Percentiles rank a stretch among this genome's conserved stretches.
Conservation (phyloP, 2,888 invertebrate species). For the Harpalus rubripes region DNA sequence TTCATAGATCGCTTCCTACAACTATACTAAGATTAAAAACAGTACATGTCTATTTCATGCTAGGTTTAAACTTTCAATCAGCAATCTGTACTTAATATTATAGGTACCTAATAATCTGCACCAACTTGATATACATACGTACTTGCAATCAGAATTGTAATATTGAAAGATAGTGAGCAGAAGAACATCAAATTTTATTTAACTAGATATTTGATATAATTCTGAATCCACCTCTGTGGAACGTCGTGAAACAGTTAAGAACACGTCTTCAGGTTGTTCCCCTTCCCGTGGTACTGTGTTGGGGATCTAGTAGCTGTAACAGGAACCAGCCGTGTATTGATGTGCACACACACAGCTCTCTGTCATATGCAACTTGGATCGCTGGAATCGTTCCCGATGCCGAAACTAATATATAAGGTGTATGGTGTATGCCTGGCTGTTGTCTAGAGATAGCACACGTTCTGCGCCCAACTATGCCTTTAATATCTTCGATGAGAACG, state of each 20-base stretch:
- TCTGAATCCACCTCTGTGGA: slow-evolving; percentile 19
- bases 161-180: not conserved
- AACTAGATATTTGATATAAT: not conserved
- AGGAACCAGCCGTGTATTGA: slow-evolving; percentile 34
- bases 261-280: slow-evolving; percentile 42
- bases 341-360: slow-evolving; percentile 25
- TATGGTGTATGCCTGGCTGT: slow-evolving; percentile 47
- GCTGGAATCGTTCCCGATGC: slow-evolving; percentile 20
- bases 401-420: slow-evolving; percentile 64
- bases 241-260: slow-evolving; percentile 39
- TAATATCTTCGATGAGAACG: slow-evolving; percentile 60
- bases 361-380: slow-evolving; percentile 60
- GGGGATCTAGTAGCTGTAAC: not conserved
- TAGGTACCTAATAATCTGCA: too few relatives aligned
- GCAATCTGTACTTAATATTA: too few relatives aligned
- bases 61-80: too few relatives aligned
- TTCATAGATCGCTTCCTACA: too few relatives aligned
- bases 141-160: too few relatives aligned
- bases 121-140: too few relatives aligned
- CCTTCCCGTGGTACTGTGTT: not conserved
- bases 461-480: slow-evolving; percentile 50
- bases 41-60: too few relatives aligned
- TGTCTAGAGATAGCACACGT: slow-evolving; percentile 61
- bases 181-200: not conserved
- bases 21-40: too few relatives aligned